Base-by-base conservation (phyloP, 92 coral and sea anemone genomes). In the Galaxea fascicularis region DNA sequence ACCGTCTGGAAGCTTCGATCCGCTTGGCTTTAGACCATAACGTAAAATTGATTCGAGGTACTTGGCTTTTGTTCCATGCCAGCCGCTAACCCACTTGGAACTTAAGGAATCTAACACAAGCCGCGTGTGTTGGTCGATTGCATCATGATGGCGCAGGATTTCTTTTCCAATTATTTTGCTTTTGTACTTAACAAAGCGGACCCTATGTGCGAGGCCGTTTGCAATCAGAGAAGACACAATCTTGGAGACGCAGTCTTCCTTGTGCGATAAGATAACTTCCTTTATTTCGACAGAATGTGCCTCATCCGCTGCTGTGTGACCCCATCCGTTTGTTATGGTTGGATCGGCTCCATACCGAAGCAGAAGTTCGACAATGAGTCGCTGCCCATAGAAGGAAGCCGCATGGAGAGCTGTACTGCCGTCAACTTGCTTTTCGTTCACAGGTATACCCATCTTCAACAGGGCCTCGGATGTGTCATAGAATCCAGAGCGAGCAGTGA, bases 391-490 rank as follows among this genome's bases (percentile, higher is more conserved):
- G 82, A 71, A 88, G n/a, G 91, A 91, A 12, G 94, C 94, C 4
- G 58, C 94, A 56, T 91, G 94, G 12, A 91, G 92, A 27, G 94
- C 80, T 22, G 91, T 91, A 59, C 92, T 91, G 35, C 92, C 92
- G 57, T 79, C 89, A 28, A 63, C 59, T 73, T 91, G 94, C 24
- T 18, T 26, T 65, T 73, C 80, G 67, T 84, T 88, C 44, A 88
- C 72, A 7, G 88, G 56, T 0, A 91, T 89, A 12, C 87, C 94
- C 47, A 73, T 79, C 62, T 63, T 26, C 28, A 91, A 81, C 28
- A 91, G 90, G 53, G 81, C 28, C 51, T 88, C 69, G 28, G 72
- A 73, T 51, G 65, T 84, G 66, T 91, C 94, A 47, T 83, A 88
- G 63, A 88, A 91, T 46, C 92, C 94, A 22, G 94, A 87, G 77